Conservation (phyloP, 2,888 invertebrate genomes). For the Choreutis nemorana region DNA sequence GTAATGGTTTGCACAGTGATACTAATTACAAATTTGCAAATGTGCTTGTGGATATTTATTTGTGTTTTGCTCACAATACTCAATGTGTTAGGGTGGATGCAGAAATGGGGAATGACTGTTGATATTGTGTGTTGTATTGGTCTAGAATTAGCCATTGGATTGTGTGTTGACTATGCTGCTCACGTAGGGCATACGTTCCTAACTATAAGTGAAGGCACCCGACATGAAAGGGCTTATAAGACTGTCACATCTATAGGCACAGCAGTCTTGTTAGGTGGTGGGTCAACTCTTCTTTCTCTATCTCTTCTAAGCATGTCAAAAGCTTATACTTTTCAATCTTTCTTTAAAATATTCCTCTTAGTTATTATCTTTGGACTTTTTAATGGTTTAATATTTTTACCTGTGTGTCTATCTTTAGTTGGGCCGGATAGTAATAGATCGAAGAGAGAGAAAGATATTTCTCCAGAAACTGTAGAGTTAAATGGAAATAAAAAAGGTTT, state of each 20-base stretch:
- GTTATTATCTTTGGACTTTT: slow-evolving; percentile 82
- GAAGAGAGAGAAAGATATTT: slow-evolving; percentile 16
- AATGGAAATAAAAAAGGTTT: slow-evolving; percentile 26
- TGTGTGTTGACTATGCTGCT: slow-evolving; percentile 86
- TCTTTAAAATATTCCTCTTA: slow-evolving; percentile 78
- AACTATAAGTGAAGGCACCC: slow-evolving; percentile 60
- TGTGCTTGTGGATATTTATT: slow-evolving; percentile 80
- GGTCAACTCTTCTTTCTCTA: slow-evolving; percentile 78
- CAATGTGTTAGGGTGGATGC: slow-evolving; percentile 80
- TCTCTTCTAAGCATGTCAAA: slow-evolving; percentile 74
- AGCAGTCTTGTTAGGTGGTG: slow-evolving; percentile 80
- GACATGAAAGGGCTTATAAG: slow-evolving; percentile 66
- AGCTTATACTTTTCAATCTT: slow-evolving; percentile 79
- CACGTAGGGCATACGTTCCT: slow-evolving; percentile 84
- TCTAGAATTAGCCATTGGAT: slow-evolving; percentile 79
- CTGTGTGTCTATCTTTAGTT: slow-evolving; percentile 76
- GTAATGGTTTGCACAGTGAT: slow-evolving; percentile 82
- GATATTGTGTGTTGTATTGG: slow-evolving; percentile 85
- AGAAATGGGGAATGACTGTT: slow-evolving; percentile 82
- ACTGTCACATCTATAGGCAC: slow-evolving; percentile 78
- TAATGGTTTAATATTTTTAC: slow-evolving; percentile 78
- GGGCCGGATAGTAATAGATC: slow-evolving; percentile 68
- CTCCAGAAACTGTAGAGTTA: slow-evolving; percentile 37
- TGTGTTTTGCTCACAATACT: slow-evolving; percentile 78
- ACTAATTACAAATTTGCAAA: slow-evolving; percentile 78